Conservation (phyloP, 2,888 invertebrate species). For the Lissocephala sabroskyi region DNA sequence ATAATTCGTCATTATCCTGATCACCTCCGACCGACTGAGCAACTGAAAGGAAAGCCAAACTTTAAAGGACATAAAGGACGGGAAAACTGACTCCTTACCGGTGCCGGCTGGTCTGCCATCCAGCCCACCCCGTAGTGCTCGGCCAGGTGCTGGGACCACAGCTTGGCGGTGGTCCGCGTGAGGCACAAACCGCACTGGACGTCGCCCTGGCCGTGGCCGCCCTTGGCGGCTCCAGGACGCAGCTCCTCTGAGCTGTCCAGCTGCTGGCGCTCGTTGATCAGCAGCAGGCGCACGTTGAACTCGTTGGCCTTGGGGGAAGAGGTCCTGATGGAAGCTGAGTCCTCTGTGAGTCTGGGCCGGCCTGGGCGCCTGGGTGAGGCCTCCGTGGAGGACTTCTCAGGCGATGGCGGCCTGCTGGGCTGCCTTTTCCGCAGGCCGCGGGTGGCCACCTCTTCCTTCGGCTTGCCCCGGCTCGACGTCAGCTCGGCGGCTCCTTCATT, state of each 20-base stretch:
- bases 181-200: conserved; percentile 68
- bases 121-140: conserved; percentile 70
- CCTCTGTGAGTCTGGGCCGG: too few relatives aligned
- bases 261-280: conserved; percentile 60
- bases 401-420: too few relatives aligned
- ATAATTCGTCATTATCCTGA: conserved; percentile 42
- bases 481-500: too few relatives aligned
- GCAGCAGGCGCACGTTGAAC: conserved; percentile 57
- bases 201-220: conserved; percentile 32
- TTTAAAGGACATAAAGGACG: not conserved
- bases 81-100: conserved; percentile 39
- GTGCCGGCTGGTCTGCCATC: conserved; percentile 41
- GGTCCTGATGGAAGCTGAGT: too few relatives aligned
- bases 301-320: conserved; percentile 7
- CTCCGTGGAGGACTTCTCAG: too few relatives aligned
- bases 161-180: conserved; percentile 19
- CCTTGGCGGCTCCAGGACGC: conserved; percentile 9
- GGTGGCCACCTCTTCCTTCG: too few relatives aligned
- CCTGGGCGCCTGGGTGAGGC: too few relatives aligned
- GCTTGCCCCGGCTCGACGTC: too few relatives aligned
- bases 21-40: conserved; percentile 34
- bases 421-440: too few relatives aligned
- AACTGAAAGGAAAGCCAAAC: conserved; percentile 21
- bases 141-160: conserved; percentile 56
- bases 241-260: conserved; percentile 48